These are phyloP conservation scores for Tipula confusa DNA, from an alignment of 2,888 invertebrate genomes.

Conservation along the genomic window DNA sequence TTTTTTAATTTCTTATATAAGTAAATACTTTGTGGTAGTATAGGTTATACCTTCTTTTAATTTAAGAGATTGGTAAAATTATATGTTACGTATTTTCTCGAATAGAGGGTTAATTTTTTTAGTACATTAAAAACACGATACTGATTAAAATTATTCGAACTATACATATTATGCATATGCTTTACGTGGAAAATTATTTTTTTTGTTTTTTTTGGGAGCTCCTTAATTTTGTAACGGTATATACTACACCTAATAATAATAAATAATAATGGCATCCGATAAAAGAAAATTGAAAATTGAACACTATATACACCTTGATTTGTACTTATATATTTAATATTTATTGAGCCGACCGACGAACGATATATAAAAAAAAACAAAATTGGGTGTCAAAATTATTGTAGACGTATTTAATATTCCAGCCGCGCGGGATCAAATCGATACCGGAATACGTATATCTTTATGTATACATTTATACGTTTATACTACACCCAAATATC, in stretches of 20 bases:
- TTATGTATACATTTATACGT: neutral
- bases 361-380: neutral
- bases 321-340: neutral
- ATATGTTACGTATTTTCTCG: neutral
- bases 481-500: neutral
- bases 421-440: neutral
- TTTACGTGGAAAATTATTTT: neutral
- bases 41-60: neutral
- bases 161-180: neutral
- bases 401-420: neutral
- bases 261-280: neutral
- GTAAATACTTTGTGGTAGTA: neutral
- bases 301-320: neutral
- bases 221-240: neutral
- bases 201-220: neutral
- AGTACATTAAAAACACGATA: neutral
- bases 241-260: neutral
- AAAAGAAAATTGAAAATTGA: neutral
- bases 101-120: neutral
- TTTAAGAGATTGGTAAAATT: neutral
- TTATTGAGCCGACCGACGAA: neutral
- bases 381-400: neutral
- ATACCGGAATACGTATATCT: neutral
- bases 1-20: neutral
- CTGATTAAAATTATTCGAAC: neutral